These are phyloP conservation scores for Matsumurasca onukii DNA, from an alignment of 1,140 invertebrate genomes.

Conservation along the genomic window DNA sequence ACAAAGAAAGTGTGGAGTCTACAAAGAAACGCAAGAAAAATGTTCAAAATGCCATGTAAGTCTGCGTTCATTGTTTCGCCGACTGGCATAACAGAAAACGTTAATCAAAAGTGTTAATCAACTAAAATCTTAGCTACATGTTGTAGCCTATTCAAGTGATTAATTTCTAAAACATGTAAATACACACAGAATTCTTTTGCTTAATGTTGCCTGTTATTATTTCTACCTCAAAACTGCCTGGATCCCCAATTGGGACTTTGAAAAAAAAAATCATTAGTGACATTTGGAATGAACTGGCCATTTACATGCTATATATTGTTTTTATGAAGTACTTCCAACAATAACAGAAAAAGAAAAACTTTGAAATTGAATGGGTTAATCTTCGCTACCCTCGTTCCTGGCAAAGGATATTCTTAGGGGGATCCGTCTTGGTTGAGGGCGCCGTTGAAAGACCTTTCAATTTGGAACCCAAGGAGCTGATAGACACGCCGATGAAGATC, in stretches of 20 bases:
- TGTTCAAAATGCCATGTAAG: conserved; percentile 36
- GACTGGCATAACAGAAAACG: conserved; percentile 25
- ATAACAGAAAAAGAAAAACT: too few relatives aligned
- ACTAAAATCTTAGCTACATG: not conserved
- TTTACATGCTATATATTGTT: too few relatives aligned
- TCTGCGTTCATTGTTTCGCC: conserved; percentile 23
- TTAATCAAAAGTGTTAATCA: not conserved
- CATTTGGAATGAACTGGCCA: too few relatives aligned
- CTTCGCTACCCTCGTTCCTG: too few relatives aligned
- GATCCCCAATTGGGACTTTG: not conserved
- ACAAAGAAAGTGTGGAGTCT: conserved; percentile 40
- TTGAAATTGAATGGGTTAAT: too few relatives aligned
- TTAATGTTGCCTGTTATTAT: too few relatives aligned
- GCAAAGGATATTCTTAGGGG: too few relatives aligned
- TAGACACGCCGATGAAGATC: too few relatives aligned
- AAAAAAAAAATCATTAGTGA: not conserved
- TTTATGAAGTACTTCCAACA: too few relatives aligned
- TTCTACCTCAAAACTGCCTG: not conserved
- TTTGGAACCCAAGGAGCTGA: too few relatives aligned
- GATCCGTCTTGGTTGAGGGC: too few relatives aligned
- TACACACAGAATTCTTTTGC: not conserved
- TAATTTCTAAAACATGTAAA: not conserved
- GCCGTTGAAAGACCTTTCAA: too few relatives aligned
- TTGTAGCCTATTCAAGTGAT: not conserved
- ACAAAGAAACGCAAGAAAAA: conserved; percentile 39